Percentiles rank a stretch among this genome's conserved stretches.
These are phyloP conservation scores for Drosophila micromelanica DNA, from an alignment of 1,140 invertebrate species.

Conservation along the genomic window DNA sequence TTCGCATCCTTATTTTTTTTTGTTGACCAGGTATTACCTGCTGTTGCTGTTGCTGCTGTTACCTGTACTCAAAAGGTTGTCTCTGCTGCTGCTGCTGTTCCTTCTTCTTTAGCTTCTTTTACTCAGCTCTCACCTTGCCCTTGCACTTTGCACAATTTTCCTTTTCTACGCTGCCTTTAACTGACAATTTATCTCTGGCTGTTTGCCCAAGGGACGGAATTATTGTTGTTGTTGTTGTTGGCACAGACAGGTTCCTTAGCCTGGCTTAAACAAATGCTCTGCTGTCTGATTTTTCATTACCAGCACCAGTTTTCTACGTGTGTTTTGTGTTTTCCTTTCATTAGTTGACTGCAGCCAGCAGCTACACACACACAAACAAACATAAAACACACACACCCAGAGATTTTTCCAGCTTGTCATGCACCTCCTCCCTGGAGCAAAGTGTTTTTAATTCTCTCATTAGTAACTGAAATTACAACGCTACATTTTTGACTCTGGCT, in stretches of 20 bases:
- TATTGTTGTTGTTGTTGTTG: conserved; percentile 52
- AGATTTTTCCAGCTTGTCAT: conserved; percentile 13
- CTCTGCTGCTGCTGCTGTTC: neutral
- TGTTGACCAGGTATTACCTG: conserved; percentile 18
- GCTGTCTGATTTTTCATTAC: conserved; percentile 71
- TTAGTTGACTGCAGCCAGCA: conserved; percentile 48
- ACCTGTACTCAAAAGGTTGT: conserved; percentile 42
- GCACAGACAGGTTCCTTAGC: conserved; percentile 63
- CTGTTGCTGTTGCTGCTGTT: conserved; percentile 2
- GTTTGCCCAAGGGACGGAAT: conserved; percentile 41
- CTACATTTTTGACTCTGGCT: conserved; percentile 26
- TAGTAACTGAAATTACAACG: conserved; percentile 78
- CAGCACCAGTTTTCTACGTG: conserved; percentile 31
- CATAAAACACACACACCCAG: neutral
- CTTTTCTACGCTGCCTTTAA: conserved; percentile 61
- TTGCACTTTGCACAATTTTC: conserved; percentile 76
- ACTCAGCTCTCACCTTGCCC: conserved; percentile 41
- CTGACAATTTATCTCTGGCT: conserved; percentile 76
- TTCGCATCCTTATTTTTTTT: conserved; percentile 36
- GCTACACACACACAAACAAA: neutral
- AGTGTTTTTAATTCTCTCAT: conserved; percentile 82
- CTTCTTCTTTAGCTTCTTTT: conserved; percentile 6
- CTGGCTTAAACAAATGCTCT: conserved; percentile 70
- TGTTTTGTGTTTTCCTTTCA: conserved; percentile 72
- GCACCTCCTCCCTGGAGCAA: conserved; percentile 44